Percentiles rank a stretch among this genome's conserved stretches.
phyloP scores from a whole-genome alignment of 2,113 vertebrate species.

The Tapirus terrestris region DNA sequence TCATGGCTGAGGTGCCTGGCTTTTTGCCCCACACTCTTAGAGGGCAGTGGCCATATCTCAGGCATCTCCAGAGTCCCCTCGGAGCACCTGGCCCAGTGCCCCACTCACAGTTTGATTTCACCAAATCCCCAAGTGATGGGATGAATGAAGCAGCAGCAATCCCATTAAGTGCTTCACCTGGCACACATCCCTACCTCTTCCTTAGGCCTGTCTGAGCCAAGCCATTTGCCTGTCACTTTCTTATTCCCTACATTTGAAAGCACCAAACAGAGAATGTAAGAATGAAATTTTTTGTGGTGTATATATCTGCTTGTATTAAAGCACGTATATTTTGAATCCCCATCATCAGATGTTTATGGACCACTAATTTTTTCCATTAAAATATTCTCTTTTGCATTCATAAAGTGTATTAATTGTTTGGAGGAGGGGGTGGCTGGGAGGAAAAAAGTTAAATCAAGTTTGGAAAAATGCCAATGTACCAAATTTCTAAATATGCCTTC shows the following conservation, averaged over 20 bases:
- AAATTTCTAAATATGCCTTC: conserved; percentile 14
- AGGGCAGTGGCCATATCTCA: neutral
- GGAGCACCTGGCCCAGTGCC: neutral
- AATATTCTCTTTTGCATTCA: neutral
- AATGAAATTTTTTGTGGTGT: too few species aligned
- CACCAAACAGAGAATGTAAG: neutral
- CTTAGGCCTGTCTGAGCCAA: neutral
- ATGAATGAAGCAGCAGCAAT: neutral
- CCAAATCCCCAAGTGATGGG: neutral
- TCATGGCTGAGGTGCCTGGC: neutral
- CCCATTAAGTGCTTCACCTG: neutral
- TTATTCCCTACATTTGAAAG: neutral
- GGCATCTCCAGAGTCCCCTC: neutral
- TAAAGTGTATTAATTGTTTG: neutral
- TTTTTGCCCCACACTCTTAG: neutral
- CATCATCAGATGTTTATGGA: neutral
- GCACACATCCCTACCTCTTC: neutral
- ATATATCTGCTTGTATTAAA: neutral
- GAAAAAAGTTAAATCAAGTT: neutral
- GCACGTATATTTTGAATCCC: neutral
- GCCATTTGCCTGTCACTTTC: neutral
- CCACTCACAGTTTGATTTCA: neutral
- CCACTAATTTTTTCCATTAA: neutral
- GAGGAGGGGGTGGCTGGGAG: neutral
- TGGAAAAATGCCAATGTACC: neutral